A percentile compares a stretch with the other conserved stretches of the same genome.
Conservation (phyloP, 2,797 vertebrate genomes). For the Danio kyathit region DNA sequence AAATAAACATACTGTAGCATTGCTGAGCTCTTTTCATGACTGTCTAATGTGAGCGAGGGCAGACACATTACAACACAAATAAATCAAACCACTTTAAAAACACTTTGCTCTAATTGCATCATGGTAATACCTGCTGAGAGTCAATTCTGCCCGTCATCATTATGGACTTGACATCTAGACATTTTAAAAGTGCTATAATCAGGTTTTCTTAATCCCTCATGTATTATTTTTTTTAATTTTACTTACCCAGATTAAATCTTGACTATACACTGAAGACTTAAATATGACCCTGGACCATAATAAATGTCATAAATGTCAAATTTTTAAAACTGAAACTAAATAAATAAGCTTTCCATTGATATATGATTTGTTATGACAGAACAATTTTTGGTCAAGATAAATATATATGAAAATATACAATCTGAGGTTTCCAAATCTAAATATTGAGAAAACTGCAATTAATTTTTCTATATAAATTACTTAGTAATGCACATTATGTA, state of each 20-base stretch:
- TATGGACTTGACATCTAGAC: conserved; percentile 2
- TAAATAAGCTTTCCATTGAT: too few relatives aligned
- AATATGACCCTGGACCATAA: too few relatives aligned
- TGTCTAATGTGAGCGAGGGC: conserved; percentile 5
- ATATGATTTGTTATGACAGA: too few relatives aligned
- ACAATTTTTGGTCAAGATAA: too few relatives aligned
- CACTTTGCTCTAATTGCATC: conserved; percentile 22
- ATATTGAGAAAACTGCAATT: too few relatives aligned
- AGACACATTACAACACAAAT: not conserved
- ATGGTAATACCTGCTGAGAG: not conserved
- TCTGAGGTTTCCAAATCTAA: too few relatives aligned
- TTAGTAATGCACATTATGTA: too few relatives aligned
- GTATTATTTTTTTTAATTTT: not conserved
- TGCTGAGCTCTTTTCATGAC: not conserved
- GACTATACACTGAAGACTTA: too few relatives aligned
- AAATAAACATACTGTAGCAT: not conserved
- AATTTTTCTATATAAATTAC: too few relatives aligned
- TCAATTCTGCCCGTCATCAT: not conserved
- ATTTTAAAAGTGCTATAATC: conserved; percentile 12
- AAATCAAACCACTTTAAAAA: conserved; percentile 4
- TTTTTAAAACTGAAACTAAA: too few relatives aligned
- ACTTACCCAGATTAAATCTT: not conserved
- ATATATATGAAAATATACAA: too few relatives aligned
- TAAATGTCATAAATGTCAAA: too few relatives aligned
- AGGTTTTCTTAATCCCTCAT: conserved; percentile 1